Base-by-base conservation (phyloP, 2,888 invertebrate genomes). In the Pristionchus mayeri region DNA sequence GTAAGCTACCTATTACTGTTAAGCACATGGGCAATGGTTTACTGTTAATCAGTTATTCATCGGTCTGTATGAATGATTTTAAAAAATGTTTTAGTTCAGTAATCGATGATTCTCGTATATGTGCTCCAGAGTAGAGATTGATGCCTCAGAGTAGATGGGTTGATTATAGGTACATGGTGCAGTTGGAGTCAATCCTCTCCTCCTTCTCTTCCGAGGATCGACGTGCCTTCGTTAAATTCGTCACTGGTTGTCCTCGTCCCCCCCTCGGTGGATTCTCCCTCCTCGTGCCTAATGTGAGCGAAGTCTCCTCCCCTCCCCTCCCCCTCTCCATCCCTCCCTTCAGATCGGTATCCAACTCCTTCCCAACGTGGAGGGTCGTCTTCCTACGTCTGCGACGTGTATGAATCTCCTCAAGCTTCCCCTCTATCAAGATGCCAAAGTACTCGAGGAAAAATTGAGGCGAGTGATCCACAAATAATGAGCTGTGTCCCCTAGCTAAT, bases 341-440 rank as follows among this genome's bases (percentile, higher is more conserved):
- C 67, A 83, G 71, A 50, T 83, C 21, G 83, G 83, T 18, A 71
- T 83, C 18, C 83, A 83, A 52, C 13, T 83, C 7, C 16, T 83
- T 48, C 71, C 67, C 3, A 50, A 67, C 18, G 40, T 34, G 13
- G 87, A 90, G 3, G 96, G 97, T 93, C 95, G 98, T 21, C 95
- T 99, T 92, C 98, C 98, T 0, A 97, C 98, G 18, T 97, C 98
- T 13, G 97, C 97, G 93, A 99, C 99, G 6, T 99, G 98, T 93
- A 97, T 99, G 96, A 98, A 99, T 94, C 95, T 99, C 87, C 94
- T 99, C 86, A 98, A 98, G 94, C 95, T 99, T 90, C 98, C 98
- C 0, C 75, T 44, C 24, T 84, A 76, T 57, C 27, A n/a, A 37
- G 75, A 75, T 40, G 37, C 21, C 37, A 24, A 9, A 30, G 50